phyloP scores from a whole-genome alignment of 2,797 vertebrate species.

The Falco columbarius region DNA sequence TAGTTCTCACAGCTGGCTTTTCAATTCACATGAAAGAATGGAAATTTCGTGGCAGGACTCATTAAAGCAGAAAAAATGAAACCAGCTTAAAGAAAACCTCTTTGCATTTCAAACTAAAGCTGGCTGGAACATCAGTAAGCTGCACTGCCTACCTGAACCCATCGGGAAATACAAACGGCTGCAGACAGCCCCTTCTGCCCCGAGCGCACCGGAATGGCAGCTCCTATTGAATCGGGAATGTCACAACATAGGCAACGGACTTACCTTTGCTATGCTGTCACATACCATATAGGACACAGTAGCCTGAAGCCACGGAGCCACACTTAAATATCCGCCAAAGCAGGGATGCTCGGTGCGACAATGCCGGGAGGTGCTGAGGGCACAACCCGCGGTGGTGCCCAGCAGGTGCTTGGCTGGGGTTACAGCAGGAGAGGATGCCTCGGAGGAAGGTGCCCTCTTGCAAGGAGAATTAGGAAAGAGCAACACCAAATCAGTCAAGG shows the following conservation, averaged over 20 bases:
- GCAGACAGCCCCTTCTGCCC: neutral
- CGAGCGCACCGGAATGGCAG: neutral
- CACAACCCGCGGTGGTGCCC: neutral
- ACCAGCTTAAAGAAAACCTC: conserved; percentile 19
- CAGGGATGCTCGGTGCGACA: neutral
- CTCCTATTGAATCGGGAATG: neutral
- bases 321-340: neutral
- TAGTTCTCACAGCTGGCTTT: conserved; percentile 56
- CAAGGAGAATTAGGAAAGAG: neutral
- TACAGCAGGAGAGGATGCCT: neutral
- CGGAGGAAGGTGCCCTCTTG: neutral
- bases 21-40: conserved; percentile 21
- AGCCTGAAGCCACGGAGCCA: neutral
- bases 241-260: neutral
- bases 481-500: neutral
- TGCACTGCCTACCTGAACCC: neutral
- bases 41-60: conserved; percentile 26
- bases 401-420: neutral
- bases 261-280: neutral
- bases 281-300: neutral
- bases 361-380: neutral
- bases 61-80: conserved; percentile 48
- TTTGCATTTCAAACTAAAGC: neutral
- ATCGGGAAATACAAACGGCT: neutral
- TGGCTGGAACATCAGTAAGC: neutral